Conservation (phyloP, 2,888 invertebrate species). For the Periphyllus acericola region DNA sequence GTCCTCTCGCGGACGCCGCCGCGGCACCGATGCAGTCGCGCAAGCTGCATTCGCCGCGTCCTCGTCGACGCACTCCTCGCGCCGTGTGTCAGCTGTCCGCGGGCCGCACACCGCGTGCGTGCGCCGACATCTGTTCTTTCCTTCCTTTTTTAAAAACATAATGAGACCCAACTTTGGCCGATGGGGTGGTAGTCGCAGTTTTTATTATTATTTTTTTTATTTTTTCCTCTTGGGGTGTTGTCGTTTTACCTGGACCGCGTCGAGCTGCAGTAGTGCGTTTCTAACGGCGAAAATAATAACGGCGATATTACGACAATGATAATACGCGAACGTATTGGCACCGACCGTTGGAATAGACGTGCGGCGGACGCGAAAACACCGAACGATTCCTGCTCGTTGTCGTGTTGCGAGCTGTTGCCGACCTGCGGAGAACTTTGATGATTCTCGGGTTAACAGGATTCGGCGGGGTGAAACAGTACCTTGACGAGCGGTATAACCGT, state of each 20-base stretch:
- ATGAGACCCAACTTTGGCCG: not conserved
- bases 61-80: not conserved
- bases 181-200: not conserved
- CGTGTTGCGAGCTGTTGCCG: too few relatives aligned
- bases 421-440: too few relatives aligned
- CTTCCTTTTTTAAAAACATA: not conserved
- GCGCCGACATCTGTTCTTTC: not conserved
- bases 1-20: not conserved
- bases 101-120: not conserved
- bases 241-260: not conserved
- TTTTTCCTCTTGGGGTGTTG: not conserved
- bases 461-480: too few relatives aligned
- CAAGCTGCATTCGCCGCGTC: conserved; percentile 28
- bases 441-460: too few relatives aligned
- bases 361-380: too few relatives aligned
- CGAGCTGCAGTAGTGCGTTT: not conserved
- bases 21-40: not conserved
- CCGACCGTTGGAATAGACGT: too few relatives aligned
- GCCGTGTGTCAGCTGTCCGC: conserved; percentile 15
- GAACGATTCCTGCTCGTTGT: too few relatives aligned
- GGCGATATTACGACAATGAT: too few relatives aligned
- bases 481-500: too few relatives aligned
- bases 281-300: not conserved
- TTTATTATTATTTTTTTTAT: not conserved
- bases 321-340: too few relatives aligned